Evolutionary conservation across 2,113 vertebrate genomes (phyloP).

Genomic region (Leucosticte australis): DNA sequence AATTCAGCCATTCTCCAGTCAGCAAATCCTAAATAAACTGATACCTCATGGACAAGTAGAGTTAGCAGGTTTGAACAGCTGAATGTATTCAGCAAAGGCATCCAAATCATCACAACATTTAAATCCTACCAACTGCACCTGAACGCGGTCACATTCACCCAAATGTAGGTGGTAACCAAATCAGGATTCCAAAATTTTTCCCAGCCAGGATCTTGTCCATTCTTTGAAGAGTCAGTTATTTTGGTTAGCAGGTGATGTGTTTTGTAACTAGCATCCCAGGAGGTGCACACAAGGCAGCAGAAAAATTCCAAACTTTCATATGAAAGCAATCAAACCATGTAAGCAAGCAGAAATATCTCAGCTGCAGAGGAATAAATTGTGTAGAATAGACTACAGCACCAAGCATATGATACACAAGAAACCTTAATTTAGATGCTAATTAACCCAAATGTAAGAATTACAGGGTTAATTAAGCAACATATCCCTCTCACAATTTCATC

Average conservation of each 20-base stretch:
- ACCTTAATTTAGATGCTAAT: slow-evolving; percentile 72
- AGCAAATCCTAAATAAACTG: background rate
- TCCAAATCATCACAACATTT: background rate
- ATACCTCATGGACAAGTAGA: background rate
- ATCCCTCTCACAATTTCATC: slow-evolving; percentile 55
- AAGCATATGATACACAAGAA: background rate
- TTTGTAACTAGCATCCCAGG: background rate
- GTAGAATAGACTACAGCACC: background rate
- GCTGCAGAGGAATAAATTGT: background rate
- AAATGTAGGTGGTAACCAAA: background rate
- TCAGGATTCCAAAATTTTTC: background rate
- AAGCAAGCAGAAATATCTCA: background rate
- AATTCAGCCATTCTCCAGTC: background rate
- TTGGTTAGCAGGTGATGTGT: background rate
- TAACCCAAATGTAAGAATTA: slow-evolving; percentile 62
- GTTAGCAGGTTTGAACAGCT: background rate
- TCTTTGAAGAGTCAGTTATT: background rate
- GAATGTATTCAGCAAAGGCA: background rate
- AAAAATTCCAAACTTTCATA: background rate
- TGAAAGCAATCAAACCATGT: background rate
- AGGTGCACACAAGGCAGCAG: background rate
- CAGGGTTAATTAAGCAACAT: slow-evolving; percentile 68
- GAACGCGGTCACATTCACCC: background rate
- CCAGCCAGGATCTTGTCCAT: background rate
- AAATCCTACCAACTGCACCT: background rate